A percentile compares a stretch with the other conserved stretches of the same genome.
Conservation (phyloP, 2,888 invertebrate genomes). For the Ichneumon xanthorius region DNA sequence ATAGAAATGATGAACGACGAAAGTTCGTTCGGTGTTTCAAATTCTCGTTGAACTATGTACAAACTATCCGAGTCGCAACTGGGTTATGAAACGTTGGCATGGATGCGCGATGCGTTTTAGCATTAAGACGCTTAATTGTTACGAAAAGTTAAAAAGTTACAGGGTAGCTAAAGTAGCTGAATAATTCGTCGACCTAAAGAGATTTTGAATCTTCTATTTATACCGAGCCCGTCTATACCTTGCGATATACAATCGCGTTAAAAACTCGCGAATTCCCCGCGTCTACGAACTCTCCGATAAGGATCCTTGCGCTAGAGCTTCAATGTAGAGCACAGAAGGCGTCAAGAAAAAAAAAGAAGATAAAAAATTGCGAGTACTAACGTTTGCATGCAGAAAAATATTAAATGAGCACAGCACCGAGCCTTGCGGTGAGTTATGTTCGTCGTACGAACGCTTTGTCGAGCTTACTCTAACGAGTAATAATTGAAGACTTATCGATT, state of each 20-base stretch:
- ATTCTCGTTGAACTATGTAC: constrained; percentile 13
- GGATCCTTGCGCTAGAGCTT: neutral
- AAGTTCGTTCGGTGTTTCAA: constrained; percentile 4
- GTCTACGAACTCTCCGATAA: neutral
- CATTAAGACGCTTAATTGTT: neutral
- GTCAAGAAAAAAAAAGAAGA: neutral
- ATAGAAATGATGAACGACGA: constrained; percentile 9
- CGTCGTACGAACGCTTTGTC: constrained; percentile 16
- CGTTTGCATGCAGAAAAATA: constrained; percentile 23
- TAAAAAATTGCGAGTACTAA: neutral
- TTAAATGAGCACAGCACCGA: constrained; percentile 10
- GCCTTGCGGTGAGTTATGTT: constrained; percentile 18
- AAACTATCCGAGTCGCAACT: neutral
- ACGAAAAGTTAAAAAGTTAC: constrained; percentile 8
- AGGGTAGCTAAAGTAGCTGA: neutral
- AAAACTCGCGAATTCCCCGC: neutral
- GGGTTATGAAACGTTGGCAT: neutral
- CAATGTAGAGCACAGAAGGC: neutral
- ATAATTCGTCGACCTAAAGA: constrained; percentile 17
- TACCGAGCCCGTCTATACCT: neutral
- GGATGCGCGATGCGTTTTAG: constrained; percentile 5
- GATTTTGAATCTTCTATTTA: neutral
- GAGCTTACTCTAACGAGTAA: constrained; percentile 52
- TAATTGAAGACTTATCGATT: constrained; percentile 70
- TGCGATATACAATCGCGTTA: neutral